Percentiles rank a stretch among this genome's conserved stretches.
Conservation (phyloP, 2,797 vertebrate genomes). For the Siniperca scherzeri region DNA sequence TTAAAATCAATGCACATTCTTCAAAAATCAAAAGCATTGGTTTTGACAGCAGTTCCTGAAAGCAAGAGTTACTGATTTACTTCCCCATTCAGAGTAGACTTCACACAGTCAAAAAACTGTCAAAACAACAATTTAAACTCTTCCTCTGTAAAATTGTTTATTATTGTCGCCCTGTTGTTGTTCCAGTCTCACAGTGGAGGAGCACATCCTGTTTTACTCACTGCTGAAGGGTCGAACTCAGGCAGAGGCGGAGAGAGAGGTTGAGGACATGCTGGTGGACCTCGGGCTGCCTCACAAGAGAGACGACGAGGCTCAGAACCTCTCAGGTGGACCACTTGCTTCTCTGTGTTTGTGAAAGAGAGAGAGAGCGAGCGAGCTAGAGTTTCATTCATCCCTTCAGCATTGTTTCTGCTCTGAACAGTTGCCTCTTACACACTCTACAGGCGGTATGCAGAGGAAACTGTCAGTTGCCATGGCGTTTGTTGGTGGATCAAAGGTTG, state of each 20-base stretch:
- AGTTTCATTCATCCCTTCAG: not conserved
- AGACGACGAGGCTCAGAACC: conserved; percentile 92
- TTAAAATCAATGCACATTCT: not conserved
- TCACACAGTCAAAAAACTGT: not conserved
- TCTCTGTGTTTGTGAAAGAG: not conserved
- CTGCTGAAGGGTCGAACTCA: conserved; percentile 91
- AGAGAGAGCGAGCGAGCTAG: not conserved
- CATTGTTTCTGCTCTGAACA: not conserved
- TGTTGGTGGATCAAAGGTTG: conserved; percentile 94
- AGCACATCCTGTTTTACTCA: conserved; percentile 97
- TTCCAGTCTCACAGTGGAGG: conserved; percentile 93
- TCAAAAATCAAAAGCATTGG: not conserved
- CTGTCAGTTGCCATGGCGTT: conserved; percentile 97
- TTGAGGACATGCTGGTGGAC: conserved; percentile 92
- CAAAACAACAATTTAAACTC: not conserved
- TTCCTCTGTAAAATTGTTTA: not conserved
- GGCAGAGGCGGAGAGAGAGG: conserved; percentile 88
- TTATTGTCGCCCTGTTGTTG: conserved; percentile 5
- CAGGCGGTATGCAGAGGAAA: conserved; percentile 98
- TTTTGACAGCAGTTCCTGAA: conserved; percentile 5
- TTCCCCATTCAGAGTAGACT: not conserved
- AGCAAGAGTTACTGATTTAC: not conserved
- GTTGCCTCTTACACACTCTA: not conserved
- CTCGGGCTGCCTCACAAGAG: conserved; percentile 92
- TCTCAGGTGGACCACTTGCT: conserved; percentile 88